Evolutionary conservation across 2,888 invertebrate genomes (phyloP).

Genomic region (Dromius quadrimaculatus): DNA sequence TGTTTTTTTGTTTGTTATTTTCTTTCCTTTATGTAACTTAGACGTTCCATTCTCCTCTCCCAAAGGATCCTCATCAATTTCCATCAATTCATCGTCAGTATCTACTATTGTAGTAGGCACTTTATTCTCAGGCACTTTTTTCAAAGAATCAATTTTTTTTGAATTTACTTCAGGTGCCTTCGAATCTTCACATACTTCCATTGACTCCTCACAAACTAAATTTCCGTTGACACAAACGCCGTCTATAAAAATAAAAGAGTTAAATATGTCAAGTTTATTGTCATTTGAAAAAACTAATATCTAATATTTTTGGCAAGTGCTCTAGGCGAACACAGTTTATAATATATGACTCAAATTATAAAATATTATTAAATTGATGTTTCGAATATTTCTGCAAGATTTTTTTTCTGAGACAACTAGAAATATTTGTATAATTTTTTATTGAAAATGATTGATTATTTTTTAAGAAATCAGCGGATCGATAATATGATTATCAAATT

Average conservation of each 20-base stretch:
- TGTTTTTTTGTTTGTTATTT: constrained; percentile 39
- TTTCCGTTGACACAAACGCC: constrained; percentile 43
- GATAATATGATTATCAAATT: too few relatives aligned
- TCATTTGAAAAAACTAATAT: not conserved
- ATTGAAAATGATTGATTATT: too few relatives aligned
- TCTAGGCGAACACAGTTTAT: too few relatives aligned
- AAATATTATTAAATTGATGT: too few relatives aligned
- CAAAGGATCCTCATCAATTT: constrained; percentile 54
- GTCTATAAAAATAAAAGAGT: constrained; percentile 41
- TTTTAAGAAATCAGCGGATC: too few relatives aligned
- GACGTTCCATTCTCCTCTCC: constrained; percentile 57
- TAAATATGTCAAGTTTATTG: too few relatives aligned
- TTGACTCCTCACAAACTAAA: constrained; percentile 37
- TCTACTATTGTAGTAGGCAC: constrained; percentile 53
- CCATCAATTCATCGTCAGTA: constrained; percentile 54
- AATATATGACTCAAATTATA: too few relatives aligned
- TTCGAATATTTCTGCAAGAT: too few relatives aligned
- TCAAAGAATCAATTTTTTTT: constrained; percentile 54
- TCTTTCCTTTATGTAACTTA: constrained; percentile 50
- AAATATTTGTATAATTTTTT: too few relatives aligned
- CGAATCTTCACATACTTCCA: constrained; percentile 41
- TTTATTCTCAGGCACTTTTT: constrained; percentile 58
- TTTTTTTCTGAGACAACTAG: too few relatives aligned
- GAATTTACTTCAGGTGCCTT: constrained; percentile 56
- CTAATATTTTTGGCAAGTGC: too few relatives aligned